Conservation (phyloP, 2,888 invertebrate species). For the Isoperla grammatica region DNA sequence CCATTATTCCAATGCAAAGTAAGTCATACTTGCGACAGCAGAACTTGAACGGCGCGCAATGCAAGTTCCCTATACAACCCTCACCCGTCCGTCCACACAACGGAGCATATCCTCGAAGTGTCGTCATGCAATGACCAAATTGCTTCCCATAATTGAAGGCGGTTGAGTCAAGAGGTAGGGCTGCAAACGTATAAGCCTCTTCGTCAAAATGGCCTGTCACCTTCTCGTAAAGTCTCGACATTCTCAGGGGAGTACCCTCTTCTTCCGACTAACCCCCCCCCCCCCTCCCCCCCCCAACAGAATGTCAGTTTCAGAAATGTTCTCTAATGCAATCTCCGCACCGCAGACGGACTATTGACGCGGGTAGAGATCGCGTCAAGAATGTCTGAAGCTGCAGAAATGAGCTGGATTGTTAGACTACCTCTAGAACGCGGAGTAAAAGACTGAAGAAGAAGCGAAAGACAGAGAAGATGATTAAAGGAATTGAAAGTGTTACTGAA, state of each 20-base stretch:
- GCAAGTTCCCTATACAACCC: too few relatives aligned
- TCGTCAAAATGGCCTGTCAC: constrained; percentile 25
- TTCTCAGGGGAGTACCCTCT: constrained; percentile 13
- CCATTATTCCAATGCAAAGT: too few relatives aligned
- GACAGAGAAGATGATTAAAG: background rate
- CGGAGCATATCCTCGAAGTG: background rate
- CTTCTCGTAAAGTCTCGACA: constrained; percentile 17
- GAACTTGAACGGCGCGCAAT: too few relatives aligned
- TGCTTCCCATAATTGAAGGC: constrained; percentile 21
- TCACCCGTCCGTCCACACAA: too few relatives aligned
- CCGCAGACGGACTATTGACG: constrained; percentile 22
- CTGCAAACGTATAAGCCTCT: constrained; percentile 19
- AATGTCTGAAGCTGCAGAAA: background rate
- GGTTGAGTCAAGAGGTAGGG: constrained; percentile 7
- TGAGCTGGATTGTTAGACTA: too few relatives aligned
- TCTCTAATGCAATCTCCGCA: constrained; percentile 24
- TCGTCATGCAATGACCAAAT: constrained; percentile 18
- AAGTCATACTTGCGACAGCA: too few relatives aligned
- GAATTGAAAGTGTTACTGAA: constrained; percentile 1
- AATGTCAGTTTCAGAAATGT: constrained; percentile 25
- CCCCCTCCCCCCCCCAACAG: constrained; percentile 11
- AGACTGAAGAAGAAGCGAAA: background rate
- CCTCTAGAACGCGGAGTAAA: background rate
- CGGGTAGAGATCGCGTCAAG: constrained; percentile 1
- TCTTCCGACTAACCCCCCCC: constrained; percentile 2